Percentiles rank a stretch among this genome's conserved stretches.
Evolutionary conservation across 2,797 vertebrate species (phyloP).

Genomic region (Ficedula albicollis): DNA sequence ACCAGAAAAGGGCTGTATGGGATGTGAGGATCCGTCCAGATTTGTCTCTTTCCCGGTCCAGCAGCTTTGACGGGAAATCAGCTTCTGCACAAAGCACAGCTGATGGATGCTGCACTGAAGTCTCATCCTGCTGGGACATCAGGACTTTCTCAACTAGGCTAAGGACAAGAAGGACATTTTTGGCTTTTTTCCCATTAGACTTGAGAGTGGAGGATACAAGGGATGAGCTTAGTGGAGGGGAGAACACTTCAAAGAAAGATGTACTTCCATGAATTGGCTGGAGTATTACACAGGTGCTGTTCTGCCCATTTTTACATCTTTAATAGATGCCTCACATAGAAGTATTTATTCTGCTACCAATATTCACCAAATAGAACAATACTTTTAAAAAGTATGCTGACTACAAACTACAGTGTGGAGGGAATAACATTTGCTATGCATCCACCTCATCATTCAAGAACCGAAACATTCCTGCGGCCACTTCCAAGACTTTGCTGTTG

Average conservation of each 20-base stretch:
- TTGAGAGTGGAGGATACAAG: background rate
- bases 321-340: background rate
- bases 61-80: background rate
- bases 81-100: background rate
- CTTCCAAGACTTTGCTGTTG: background rate
- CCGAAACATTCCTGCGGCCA: background rate
- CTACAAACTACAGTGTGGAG: fast-evolving
- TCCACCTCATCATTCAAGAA: background rate
- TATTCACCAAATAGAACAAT: background rate
- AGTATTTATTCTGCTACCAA: background rate
- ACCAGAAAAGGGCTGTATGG: background rate
- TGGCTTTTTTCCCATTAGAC: background rate
- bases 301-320: background rate
- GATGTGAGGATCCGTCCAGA: background rate
- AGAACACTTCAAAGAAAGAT: background rate
- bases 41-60: background rate
- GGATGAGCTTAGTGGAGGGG: background rate
- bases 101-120: background rate
- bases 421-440: background rate
- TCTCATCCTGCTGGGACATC: background rate
- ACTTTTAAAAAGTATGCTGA: background rate
- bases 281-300: background rate
- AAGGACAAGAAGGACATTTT: background rate
- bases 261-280: background rate
- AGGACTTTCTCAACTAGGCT: background rate